Evolutionary conservation across 2,113 vertebrate genomes (phyloP), one percentile per base, ranked within the genome.

Genomic region (Trematomus loennbergii): DNA sequence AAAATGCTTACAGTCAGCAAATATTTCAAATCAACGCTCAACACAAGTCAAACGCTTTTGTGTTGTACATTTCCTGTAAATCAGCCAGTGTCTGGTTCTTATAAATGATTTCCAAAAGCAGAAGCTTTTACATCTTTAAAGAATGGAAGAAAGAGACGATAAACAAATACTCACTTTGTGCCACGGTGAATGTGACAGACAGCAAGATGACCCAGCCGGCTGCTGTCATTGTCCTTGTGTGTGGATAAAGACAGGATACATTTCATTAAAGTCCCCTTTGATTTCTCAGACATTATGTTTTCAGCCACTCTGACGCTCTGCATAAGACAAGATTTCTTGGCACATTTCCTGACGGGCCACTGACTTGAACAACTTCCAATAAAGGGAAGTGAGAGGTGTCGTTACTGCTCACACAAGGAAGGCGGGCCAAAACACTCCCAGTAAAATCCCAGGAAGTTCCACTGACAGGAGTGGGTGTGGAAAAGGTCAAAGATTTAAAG

Each of bases 381-480:
- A 70, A 74, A 63, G 72, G 81, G 90, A 92, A 92, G 85, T 89
- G 77, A 82, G 0, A 71, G 60, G 18, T 11, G 18, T 17, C 5
- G 33, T 17, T 48, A 7, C 5, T 9, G 33, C 3, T 45, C 5
- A 53, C 10, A 72, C n/a, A 46, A 65, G 63, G 65, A 74, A 78
- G 66, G 65, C 25, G 33, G 16, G 18, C 62, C 16, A 0, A 66
- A 83, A 71, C 59, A 66, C 69, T 79, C 69, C 63, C 45, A 12
- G 70, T 81, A 64, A 79, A 83, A 40, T 65, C 73, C 71, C 22
- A 77, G 84, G 81, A 81, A 89, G 53, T 85, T 87, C 90, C 83
- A 65, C 13, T 9, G 9, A 20, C 52, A 18, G 36, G 4, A 16
- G 3, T 45, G 59, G 49, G 3, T 29, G 8, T 46, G 57, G 15